These are phyloP conservation scores for Callosobruchus maculatus DNA, from an alignment of 2,888 invertebrate genomes.

Conservation along the genomic window DNA sequence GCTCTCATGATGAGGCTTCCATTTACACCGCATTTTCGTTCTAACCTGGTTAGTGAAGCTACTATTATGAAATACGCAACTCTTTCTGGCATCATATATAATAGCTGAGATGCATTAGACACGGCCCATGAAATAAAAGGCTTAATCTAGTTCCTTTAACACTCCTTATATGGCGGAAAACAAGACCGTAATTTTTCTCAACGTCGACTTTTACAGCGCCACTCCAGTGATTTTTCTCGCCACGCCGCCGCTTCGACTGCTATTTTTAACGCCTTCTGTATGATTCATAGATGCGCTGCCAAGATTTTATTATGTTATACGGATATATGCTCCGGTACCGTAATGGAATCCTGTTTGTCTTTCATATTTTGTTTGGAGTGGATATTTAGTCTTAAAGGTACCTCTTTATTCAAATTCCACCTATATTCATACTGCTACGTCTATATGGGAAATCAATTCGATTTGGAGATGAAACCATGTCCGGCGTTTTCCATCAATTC, in stretches of 20 bases:
- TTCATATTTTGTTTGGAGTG: neutral
- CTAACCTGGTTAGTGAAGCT: no score
- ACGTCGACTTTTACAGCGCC: neutral
- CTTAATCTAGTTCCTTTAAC: neutral
- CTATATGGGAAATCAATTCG: no score
- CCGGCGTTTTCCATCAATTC: no score
- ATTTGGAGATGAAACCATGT: no score
- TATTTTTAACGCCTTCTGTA: neutral
- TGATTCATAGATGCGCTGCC: neutral
- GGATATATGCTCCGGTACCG: neutral
- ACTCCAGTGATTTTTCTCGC: neutral
- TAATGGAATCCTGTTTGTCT: neutral
- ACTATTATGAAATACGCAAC: no score
- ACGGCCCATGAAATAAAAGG: neutral
- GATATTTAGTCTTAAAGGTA: neutral
- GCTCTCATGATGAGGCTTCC: no score
- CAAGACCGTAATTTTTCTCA: neutral
- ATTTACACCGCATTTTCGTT: no score
- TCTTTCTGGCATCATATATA: no score
- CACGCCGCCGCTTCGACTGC: neutral
- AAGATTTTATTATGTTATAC: neutral
- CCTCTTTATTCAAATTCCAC: no score
- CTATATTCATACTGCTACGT: no score
- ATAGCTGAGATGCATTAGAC: neutral
- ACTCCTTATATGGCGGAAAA: neutral